phyloP scores from a whole-genome alignment of 1,140 invertebrate species.

The Ladona fulva region DNA sequence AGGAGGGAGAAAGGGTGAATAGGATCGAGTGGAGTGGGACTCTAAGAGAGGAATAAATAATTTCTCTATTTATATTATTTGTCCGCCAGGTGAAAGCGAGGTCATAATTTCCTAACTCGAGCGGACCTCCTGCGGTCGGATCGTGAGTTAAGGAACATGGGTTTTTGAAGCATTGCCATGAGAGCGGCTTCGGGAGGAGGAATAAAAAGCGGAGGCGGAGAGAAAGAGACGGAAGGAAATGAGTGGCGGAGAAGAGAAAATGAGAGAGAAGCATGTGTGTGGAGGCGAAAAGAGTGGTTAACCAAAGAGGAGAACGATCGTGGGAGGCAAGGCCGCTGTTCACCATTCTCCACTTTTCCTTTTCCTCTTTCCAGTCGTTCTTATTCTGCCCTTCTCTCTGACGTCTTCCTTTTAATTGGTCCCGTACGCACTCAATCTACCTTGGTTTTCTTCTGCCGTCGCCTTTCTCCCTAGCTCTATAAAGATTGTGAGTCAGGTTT shows the following conservation, averaged over 20 bases:
- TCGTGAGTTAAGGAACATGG: not conserved
- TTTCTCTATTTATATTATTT: constrained; percentile 11
- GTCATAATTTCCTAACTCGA: constrained; percentile 1
- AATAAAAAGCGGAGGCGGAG: not conserved
- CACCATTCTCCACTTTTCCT: not conserved
- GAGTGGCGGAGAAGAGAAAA: not conserved
- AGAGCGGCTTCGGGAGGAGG: not conserved
- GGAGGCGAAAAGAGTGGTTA: not conserved
- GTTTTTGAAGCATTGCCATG: not conserved
- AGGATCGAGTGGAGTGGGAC: not conserved
- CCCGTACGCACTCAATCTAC: too few species aligned
- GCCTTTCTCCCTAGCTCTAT: too few species aligned
- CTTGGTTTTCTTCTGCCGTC: too few species aligned
- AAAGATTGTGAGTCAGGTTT: too few species aligned
- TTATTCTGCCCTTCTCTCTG: not conserved
- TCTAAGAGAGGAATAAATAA: not conserved
- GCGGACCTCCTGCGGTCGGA: not conserved
- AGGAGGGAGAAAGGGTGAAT: not conserved
- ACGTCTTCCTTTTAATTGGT: not conserved
- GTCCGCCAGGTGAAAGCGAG: not conserved
- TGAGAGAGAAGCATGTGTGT: not conserved
- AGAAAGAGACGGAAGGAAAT: not conserved
- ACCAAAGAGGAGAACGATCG: not conserved
- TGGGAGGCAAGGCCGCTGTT: not conserved
- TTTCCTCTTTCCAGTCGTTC: not conserved